Evolutionary conservation across 2,113 vertebrate genomes (phyloP).

Genomic region (Ceuthmochares aereus): DNA sequence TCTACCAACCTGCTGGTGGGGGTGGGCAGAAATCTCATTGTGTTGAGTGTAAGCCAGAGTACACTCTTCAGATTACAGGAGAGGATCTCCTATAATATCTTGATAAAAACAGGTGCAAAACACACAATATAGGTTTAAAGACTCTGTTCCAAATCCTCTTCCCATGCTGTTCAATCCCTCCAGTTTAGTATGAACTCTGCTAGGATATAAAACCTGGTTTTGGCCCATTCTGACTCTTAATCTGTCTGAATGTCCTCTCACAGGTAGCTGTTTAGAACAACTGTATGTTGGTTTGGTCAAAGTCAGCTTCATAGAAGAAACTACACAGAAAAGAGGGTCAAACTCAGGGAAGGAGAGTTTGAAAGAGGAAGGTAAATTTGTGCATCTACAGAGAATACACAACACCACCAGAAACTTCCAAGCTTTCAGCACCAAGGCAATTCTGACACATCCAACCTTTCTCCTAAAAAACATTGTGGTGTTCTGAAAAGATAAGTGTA

Average conservation of each 20-base stretch:
- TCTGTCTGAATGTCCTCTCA: not conserved
- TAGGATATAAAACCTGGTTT: not conserved
- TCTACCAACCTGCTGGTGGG: not conserved
- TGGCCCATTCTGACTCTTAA: not conserved
- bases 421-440: not conserved
- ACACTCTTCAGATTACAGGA: not conserved
- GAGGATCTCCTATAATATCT: not conserved
- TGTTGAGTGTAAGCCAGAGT: not conserved
- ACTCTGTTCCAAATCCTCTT: not conserved
- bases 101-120: not conserved
- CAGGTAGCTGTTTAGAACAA: not conserved
- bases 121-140: not conserved
- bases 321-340: not conserved
- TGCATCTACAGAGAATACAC: not conserved
- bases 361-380: not conserved
- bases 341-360: not conserved
- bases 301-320: not conserved
- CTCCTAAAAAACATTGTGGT: not conserved
- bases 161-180: not conserved
- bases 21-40: not conserved
- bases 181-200: fast-evolving
- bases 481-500: not conserved
- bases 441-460: not conserved
- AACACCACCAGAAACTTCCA: not conserved
- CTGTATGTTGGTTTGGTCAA: not conserved